phyloP scores from a whole-genome alignment of 2,888 invertebrate genomes.

The Yponomeuta malinellus region DNA sequence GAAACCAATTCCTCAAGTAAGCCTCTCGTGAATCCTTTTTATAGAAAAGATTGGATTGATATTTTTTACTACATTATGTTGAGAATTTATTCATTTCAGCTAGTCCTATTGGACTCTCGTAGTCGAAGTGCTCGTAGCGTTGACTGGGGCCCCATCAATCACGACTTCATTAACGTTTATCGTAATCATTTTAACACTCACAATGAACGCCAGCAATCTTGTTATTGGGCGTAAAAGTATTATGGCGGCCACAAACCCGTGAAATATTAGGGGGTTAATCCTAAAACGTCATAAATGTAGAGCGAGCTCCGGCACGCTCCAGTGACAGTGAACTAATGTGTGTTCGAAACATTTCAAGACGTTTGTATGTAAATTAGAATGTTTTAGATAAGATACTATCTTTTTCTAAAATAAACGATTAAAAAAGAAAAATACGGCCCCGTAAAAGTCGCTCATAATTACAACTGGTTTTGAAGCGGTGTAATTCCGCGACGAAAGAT shows the following conservation, averaged over 20 bases:
- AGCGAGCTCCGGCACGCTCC: neutral
- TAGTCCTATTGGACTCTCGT: neutral
- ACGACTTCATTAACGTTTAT: conserved; percentile 1
- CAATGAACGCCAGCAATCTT: neutral
- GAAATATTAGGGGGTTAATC: conserved; percentile 5
- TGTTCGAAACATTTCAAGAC: conserved; percentile 22
- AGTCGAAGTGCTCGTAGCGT: neutral
- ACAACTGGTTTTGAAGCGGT: conserved; percentile 29
- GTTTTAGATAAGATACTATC: no score
- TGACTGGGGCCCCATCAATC: neutral
- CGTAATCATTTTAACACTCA: neutral
- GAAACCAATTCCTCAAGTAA: no score
- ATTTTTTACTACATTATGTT: neutral
- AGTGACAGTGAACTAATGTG: conserved; percentile 21
- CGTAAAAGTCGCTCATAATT: conserved; percentile 32
- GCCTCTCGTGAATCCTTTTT: no score
- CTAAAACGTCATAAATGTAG: conserved; percentile 9
- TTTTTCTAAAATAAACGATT: no score
- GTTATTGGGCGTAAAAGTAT: conserved; percentile 11
- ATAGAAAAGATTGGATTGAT: no score
- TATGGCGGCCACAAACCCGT: neutral
- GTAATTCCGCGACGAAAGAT: conserved; percentile 31
- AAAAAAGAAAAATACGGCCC: conserved; percentile 18
- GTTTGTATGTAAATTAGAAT: no score
- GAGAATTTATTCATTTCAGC: neutral